Evolutionary conservation across 2,888 invertebrate species (phyloP).

Genomic region (Notocelia uddmanniana): DNA sequence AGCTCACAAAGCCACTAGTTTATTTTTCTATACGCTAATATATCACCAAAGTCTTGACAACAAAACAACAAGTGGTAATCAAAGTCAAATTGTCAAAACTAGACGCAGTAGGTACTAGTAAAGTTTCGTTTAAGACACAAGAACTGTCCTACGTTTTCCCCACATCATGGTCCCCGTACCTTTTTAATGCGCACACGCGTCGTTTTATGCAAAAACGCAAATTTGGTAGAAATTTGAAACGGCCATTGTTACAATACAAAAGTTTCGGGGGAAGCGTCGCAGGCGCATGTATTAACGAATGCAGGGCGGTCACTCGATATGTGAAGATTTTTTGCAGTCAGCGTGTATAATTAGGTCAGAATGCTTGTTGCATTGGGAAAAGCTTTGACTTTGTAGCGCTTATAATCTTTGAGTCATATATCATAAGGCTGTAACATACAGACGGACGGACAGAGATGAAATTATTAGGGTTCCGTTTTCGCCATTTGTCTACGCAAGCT

Average conservation of each 20-base stretch:
- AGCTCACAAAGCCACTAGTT: no score
- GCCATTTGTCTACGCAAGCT: no score
- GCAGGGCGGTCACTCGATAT: conserved; percentile 21
- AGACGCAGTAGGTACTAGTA: no score
- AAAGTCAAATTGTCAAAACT: no score
- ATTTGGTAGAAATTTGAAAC: conserved; percentile 85
- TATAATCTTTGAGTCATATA: no score
- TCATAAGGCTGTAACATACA: no score
- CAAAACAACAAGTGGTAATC: no score
- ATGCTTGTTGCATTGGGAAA: not conserved
- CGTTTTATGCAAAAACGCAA: conserved; percentile 86
- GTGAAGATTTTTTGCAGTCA: conserved; percentile 2
- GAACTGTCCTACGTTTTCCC: not conserved
- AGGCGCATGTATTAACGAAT: conserved; percentile 3
- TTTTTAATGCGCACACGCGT: conserved; percentile 79
- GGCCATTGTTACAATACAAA: conserved; percentile 69
- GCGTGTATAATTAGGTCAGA: conserved; percentile 19
- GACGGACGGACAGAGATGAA: no score
- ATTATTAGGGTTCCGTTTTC: no score
- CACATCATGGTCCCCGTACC: conserved; percentile 57
- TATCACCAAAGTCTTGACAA: no score
- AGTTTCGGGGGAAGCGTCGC: conserved; percentile 5
- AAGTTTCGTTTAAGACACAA: not conserved
- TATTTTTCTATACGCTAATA: no score
- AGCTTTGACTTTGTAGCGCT: no score